These are phyloP conservation scores for Petaurus breviceps DNA, from an alignment of 2,113 vertebrate species.

Conservation along the genomic window DNA sequence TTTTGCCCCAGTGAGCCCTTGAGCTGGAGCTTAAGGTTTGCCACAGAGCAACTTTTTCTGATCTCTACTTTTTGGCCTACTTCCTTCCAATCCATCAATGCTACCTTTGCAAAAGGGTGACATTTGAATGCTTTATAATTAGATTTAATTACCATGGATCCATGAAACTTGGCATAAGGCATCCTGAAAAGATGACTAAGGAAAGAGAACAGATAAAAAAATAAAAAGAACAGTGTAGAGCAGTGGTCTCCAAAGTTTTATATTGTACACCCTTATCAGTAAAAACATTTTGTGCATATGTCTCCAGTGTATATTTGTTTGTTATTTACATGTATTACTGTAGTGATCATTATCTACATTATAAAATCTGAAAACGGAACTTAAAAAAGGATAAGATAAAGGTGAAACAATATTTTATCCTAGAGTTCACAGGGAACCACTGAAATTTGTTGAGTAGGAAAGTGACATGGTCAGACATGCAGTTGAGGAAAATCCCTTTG, in stretches of 20 bases:
- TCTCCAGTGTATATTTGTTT: not conserved
- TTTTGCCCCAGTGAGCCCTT: too few relatives aligned
- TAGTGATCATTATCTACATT: not conserved
- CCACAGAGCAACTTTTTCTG: not conserved
- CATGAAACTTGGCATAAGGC: constrained; percentile 23
- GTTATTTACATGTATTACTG: not conserved
- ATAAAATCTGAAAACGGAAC: not conserved
- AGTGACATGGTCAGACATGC: not conserved
- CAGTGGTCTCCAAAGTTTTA: not conserved
- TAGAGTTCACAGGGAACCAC: not conserved
- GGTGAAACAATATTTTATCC: not conserved
- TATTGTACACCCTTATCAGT: not conserved
- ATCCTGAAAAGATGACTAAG: not conserved
- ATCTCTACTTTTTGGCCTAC: not conserved
- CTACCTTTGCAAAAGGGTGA: constrained; percentile 6
- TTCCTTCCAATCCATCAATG: constrained; percentile 13
- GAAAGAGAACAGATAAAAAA: not conserved
- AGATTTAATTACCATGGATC: constrained; percentile 27
- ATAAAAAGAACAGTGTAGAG: not conserved
- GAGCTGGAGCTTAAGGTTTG: not conserved
- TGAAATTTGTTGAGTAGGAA: not conserved
- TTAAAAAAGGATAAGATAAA: not conserved
- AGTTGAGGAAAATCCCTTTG: not conserved
- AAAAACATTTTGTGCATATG: not conserved
- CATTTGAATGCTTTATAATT: constrained; percentile 3